phyloP scores from a whole-genome alignment of 2,797 vertebrate species.

The Anabacerthia variegaticeps region DNA sequence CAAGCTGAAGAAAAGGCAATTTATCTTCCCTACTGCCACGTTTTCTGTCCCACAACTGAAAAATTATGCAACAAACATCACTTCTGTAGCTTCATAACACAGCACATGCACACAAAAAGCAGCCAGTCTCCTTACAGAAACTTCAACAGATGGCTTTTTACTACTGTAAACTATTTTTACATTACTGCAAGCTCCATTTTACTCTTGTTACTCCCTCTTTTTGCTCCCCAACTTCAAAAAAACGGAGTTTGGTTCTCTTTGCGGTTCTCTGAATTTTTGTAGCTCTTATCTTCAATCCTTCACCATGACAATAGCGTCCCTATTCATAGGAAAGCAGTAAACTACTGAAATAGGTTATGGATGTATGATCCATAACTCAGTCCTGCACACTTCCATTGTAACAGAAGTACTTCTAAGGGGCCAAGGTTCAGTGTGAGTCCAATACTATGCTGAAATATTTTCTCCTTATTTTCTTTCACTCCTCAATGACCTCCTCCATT shows the following conservation, averaged over 20 bases:
- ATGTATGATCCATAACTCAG: neutral
- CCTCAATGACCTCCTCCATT: neutral
- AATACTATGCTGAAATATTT: neutral
- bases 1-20: neutral
- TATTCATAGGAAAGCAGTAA: neutral
- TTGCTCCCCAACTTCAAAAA: neutral
- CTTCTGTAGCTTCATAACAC: neutral
- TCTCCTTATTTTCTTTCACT: neutral
- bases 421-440: neutral
- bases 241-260: neutral
- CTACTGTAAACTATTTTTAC: neutral
- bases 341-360: neutral
- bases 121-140: neutral
- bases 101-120: neutral
- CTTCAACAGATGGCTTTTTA: neutral
- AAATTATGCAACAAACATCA: neutral
- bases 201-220: neutral
- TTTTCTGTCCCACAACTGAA: neutral
- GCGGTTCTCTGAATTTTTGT: neutral
- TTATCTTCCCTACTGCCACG: neutral
- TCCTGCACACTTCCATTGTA: neutral
- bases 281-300: neutral
- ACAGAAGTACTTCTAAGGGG: neutral
- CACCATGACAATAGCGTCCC: neutral
- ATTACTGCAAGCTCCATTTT: neutral